Conservation (phyloP, 92 coral and sea anemone genomes). For the Parazoanthus atlanticus region DNA sequence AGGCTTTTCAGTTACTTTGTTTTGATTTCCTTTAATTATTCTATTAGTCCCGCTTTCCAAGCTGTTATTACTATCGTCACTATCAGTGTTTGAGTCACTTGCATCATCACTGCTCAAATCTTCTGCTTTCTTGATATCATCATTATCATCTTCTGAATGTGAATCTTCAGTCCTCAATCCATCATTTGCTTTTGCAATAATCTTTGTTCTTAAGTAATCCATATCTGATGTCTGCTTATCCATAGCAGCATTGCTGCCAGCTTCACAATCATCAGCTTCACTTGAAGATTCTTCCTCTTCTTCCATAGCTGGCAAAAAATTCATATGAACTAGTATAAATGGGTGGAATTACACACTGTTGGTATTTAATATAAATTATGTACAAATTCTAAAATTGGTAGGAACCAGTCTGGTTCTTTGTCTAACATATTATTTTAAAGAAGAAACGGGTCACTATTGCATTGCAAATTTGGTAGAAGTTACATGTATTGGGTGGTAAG, state of each 20-base stretch:
- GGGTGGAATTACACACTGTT: not conserved
- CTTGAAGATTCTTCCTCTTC: not conserved
- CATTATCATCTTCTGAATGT: constrained; percentile 27
- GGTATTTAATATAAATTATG: too few relatives aligned
- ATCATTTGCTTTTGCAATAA: constrained; percentile 45
- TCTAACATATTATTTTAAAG: not conserved
- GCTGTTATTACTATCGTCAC: not conserved
- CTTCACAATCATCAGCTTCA: constrained; percentile 21
- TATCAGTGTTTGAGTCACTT: constrained; percentile 15
- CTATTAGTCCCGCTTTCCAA: not conserved
- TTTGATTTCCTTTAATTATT: not conserved
- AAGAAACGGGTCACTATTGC: not conserved
- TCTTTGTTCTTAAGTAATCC: constrained; percentile 89
- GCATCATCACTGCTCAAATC: constrained; percentile 26
- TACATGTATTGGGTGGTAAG: too few relatives aligned
- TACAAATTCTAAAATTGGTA: too few relatives aligned
- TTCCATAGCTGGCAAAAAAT: not conserved
- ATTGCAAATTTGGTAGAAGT: too few relatives aligned
- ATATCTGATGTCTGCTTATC: constrained; percentile 78
- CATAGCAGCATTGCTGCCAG: constrained; percentile 38
- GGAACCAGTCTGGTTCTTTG: not conserved
- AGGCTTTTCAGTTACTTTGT: constrained; percentile 19
- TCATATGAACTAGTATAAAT: not conserved
- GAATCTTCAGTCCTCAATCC: not conserved
- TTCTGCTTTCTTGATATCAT: not conserved